These are phyloP conservation scores for Phrixothrix hirtus DNA, from an alignment of 2,888 invertebrate genomes.

Conservation along the genomic window DNA sequence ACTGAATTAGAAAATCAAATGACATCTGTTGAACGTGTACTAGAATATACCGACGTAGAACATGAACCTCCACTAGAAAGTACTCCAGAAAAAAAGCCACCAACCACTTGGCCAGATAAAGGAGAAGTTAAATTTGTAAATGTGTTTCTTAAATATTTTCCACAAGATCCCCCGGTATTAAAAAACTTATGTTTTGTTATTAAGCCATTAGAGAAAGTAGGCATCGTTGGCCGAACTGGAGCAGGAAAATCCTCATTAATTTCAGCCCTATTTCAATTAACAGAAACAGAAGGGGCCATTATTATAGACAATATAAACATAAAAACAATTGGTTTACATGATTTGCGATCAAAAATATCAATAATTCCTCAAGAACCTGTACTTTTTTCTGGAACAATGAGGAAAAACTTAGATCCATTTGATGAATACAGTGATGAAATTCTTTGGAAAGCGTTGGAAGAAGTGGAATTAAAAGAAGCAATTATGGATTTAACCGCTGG, in stretches of 20 bases:
- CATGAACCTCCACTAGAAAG: slow-evolving; percentile 66
- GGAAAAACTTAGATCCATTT: no score
- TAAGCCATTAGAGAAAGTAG: no score
- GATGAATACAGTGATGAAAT: slow-evolving; percentile 73
- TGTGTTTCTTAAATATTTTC: slow-evolving; percentile 72
- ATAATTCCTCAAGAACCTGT: no score
- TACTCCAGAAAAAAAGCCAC: slow-evolving; percentile 63
- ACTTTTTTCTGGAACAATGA: slow-evolving; percentile 86
- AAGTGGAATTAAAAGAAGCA: slow-evolving; percentile 76
- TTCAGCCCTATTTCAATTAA: slow-evolving; percentile 69
- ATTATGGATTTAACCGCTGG: no score
- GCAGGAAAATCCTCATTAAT: slow-evolving; percentile 76
- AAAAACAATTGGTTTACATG: slow-evolving; percentile 58
- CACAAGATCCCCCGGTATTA: slow-evolving; percentile 73
- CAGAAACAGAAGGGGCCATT: slow-evolving; percentile 62
- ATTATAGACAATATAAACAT: slow-evolving; percentile 65
- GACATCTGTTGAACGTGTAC: no score
- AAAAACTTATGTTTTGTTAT: slow-evolving; percentile 70
- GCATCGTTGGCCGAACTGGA: slow-evolving; percentile 80
- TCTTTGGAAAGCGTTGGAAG: slow-evolving; percentile 83
- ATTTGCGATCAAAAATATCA: slow-evolving; percentile 61
- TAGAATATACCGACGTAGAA: slow-evolving; percentile 59
- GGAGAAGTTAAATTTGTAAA: slow-evolving; percentile 71
- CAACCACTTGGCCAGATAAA: slow-evolving; percentile 72
- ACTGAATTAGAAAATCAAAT: slow-evolving; percentile 51